Evolutionary conservation across 2,888 invertebrate species (phyloP), one percentile per base, ranked within the genome.

Genomic region (Neocrepidodera transversa): DNA sequence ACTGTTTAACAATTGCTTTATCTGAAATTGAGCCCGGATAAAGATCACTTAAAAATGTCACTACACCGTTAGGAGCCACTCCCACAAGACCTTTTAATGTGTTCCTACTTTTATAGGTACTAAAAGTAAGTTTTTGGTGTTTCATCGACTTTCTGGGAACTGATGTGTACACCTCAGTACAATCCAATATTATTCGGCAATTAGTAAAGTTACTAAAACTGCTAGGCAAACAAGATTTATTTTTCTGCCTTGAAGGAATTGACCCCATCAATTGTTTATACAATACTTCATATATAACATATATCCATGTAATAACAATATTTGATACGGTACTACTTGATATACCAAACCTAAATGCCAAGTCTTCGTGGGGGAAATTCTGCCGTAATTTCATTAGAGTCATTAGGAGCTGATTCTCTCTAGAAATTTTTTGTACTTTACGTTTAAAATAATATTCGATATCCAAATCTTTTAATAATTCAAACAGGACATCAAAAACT

Each of bases 61-160:
- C 14, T 5, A 10, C n/a, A 35, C 35, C 35, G 8, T 35, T 35
- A 5, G 35, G 35, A 11, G 35, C 45, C 7, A 50, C 45, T 14
- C 62, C 62, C 8, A 62, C 26, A 20, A 62, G 53, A 10, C 43
- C 14, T 50, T 60, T 55, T 47, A 48, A 50, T 10, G 60, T 60
- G 16, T 55, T 60, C 6, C 43, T 14, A 17, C 53, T 11, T 51
- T 60, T 45, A 20, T 45, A 45, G n/a, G 2, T 7, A 45, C 45
- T 60, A 43, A 50, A 60, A 2, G 59, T 13, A 49, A 11, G 14
- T 42, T 50, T 23, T 60, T 49, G 35, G n/a, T n/a, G n/a, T 11
- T 35, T 11, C 5, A 5, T 10, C 4, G 1, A 45, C 17, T 14
- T 28, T 52, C 18, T 18, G 10, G 42, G 36, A n/a, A 28, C 43